Base-by-base conservation (phyloP, 2,888 invertebrate species). In the Hydropsyche betteni region DNA sequence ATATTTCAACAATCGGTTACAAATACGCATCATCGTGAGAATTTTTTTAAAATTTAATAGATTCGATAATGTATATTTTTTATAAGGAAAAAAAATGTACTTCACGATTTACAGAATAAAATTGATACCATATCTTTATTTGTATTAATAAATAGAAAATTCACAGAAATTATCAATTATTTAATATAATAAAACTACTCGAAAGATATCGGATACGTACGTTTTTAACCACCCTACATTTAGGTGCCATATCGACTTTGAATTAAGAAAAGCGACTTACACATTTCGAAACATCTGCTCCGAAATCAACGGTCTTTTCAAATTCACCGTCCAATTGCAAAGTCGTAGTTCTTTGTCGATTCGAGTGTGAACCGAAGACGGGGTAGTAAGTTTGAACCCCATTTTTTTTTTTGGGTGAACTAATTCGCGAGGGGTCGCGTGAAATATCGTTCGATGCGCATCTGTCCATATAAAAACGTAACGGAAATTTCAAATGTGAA, bases 251-350 rank as follows among this genome's bases (percentile, higher is more conserved):
- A 64, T 64, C n/a, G 58, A 58, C 50, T 70, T 70, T 53, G 58
- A 72, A 72, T 72, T 72, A 72, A 72, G 72, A 50, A 58, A 72
- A 55, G 38, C 72, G 58, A 38, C 55, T 72, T 61, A 58, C 24
- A 24, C 24, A 24, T 72, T 72, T 55, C 12, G 55, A 61, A 61
- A 72, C 72, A 72, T 72, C 72, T 72, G 72, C 61, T 53, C 53
- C 8, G n/a, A 8, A 64, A 33, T 64, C 2, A 64, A 64, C 64
- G 64, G 64, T n/a, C n/a, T 24, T 36, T 64, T 3, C n/a, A 64
- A n/a, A 33, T 24, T 36, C 64, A 64, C 64, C 33, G 5, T 36
- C 64, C 10, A 24, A 64, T 64, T 36, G 64, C 64, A 12, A 3
- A 64, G 12, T 8, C 33, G 14, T 34, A 34, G 2, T 44, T 4